These are phyloP conservation scores for Cyaniris semiargus DNA, from an alignment of 2,888 invertebrate species.

Conservation along the genomic window DNA sequence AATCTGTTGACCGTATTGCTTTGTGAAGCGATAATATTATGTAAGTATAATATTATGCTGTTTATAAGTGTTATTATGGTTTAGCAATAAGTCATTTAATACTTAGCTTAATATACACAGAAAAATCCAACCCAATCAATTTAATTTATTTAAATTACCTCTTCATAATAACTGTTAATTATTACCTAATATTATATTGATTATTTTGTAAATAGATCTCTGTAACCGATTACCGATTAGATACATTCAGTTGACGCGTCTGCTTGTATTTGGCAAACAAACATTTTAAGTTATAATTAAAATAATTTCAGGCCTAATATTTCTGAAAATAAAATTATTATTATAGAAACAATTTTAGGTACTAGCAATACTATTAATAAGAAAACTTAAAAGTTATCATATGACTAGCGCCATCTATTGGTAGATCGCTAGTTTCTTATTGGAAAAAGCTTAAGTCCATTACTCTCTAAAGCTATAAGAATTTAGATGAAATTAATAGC, in stretches of 20 bases:
- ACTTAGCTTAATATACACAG: not conserved
- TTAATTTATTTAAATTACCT: not conserved
- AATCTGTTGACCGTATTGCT: not conserved
- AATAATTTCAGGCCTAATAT: not conserved
- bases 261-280: not conserved
- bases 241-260: not conserved
- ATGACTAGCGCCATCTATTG: slow-evolving; percentile 16
- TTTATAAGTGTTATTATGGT: too few species aligned
- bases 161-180: too few species aligned
- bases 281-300: not conserved
- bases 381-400: not conserved
- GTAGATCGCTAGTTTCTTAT: not conserved
- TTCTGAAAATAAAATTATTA: too few species aligned
- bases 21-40: too few species aligned
- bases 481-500: too few species aligned
- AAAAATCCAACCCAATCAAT: not conserved
- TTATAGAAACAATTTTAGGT: too few species aligned
- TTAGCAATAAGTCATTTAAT: too few species aligned
- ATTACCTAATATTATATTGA: too few species aligned
- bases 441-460: not conserved
- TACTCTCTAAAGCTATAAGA: not conserved
- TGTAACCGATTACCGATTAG: not conserved
- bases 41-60: too few species aligned
- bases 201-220: not conserved
- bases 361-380: not conserved